Conservation (phyloP, 2,888 invertebrate genomes). For the Abrostola triplasia region DNA sequence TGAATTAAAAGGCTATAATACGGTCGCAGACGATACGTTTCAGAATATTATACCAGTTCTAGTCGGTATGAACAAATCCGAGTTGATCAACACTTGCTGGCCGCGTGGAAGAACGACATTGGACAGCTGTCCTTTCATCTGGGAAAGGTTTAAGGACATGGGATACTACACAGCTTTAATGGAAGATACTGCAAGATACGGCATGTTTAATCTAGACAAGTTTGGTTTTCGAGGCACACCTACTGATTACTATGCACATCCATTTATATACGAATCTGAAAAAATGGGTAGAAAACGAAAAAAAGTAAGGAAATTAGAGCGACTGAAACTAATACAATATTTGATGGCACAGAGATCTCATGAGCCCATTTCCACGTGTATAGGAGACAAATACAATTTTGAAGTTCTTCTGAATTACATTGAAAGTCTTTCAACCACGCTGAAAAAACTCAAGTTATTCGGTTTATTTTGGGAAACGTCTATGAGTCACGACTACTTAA, state of each 20-base stretch:
- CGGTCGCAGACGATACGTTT: constrained; percentile 96
- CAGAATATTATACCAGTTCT: constrained; percentile 94
- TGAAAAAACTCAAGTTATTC: constrained; percentile 89
- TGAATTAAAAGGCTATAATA: constrained; percentile 95
- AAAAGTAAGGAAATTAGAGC: not conserved
- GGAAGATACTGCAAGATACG: constrained; percentile 91
- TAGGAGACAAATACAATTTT: constrained; percentile 84
- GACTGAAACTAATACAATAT: not conserved
- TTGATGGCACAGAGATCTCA: not conserved
- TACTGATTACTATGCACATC: constrained; percentile 94
- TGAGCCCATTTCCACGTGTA: constrained; percentile 15
- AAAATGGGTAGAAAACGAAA: not conserved
- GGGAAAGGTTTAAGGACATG: constrained; percentile 91
- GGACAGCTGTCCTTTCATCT: constrained; percentile 93
- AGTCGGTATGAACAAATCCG: constrained; percentile 89
- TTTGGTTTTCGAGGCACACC: constrained; percentile 89
- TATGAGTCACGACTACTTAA: constrained; percentile 94
- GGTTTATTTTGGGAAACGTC: constrained; percentile 94
- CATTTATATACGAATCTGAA: constrained; percentile 89
- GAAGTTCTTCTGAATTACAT: constrained; percentile 91
- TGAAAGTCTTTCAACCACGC: constrained; percentile 87
- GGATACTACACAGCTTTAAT: constrained; percentile 93
- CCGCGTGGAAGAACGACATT: constrained; percentile 85
- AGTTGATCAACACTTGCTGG: constrained; percentile 89
- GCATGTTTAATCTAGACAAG: constrained; percentile 44